A percentile compares a stretch with the other conserved stretches of the same genome.
Conservation (phyloP, 2,888 invertebrate species). For the Cheilosia vernalis region DNA sequence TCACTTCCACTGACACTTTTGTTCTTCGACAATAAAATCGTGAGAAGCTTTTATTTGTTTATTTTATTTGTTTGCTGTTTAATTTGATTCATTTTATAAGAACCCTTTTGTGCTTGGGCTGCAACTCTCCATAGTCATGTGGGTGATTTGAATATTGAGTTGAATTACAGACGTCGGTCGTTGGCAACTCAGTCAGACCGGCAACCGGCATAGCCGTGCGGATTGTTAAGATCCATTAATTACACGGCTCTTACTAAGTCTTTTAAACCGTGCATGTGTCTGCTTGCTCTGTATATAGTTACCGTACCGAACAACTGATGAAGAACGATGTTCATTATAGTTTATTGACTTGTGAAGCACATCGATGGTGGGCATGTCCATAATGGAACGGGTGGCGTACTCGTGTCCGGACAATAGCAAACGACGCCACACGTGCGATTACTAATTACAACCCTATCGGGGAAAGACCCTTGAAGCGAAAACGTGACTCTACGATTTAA, state of each 20-base stretch:
- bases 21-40: conserved; percentile 45
- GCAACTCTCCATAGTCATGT: conserved; percentile 42
- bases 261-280: background rate
- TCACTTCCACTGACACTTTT: conserved; percentile 15
- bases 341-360: conserved; percentile 58
- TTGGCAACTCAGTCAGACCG: conserved; percentile 11
- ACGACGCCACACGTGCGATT: conserved; percentile 69
- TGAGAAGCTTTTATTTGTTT: conserved; percentile 44
- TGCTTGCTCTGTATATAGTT: background rate
- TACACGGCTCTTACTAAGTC: conserved; percentile 43
- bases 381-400: conserved; percentile 49
- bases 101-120: conserved; percentile 38
- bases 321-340: conserved; percentile 30
- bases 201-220: conserved; percentile 31
- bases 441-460: conserved; percentile 59
- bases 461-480: conserved; percentile 35
- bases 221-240: conserved; percentile 59
- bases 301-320: conserved; percentile 17
- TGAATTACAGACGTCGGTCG: conserved; percentile 33
- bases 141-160: conserved; percentile 70
- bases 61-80: background rate
- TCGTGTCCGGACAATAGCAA: conserved; percentile 29
- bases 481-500: conserved; percentile 59
- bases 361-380: conserved; percentile 32
- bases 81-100: conserved; percentile 1